Conservation (phyloP, 2,888 invertebrate species). For the Drymonia ruficornis region DNA sequence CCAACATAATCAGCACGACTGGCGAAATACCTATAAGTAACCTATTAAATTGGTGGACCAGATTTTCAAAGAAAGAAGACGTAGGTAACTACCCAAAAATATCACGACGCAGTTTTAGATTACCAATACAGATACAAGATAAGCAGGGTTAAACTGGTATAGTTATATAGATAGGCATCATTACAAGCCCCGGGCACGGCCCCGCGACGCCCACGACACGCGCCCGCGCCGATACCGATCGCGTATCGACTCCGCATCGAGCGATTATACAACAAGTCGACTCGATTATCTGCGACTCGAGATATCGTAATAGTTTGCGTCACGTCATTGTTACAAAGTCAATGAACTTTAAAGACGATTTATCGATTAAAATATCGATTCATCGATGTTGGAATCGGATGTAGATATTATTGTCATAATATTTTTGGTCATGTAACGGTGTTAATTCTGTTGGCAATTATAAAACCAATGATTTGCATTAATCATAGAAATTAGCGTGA, state of each 20-base stretch:
- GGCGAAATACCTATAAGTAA: no score
- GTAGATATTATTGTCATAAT: constrained; percentile 7
- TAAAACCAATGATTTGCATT: background rate
- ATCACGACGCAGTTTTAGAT: no score
- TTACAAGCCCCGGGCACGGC: constrained; percentile 16
- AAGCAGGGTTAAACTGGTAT: background rate
- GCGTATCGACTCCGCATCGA: constrained; percentile 56
- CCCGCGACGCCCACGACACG: constrained; percentile 56
- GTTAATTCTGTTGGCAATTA: background rate
- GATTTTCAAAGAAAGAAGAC: no score
- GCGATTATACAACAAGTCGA: constrained; percentile 62
- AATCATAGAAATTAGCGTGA: background rate
- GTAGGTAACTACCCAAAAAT: no score
- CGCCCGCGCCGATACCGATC: constrained; percentile 48
- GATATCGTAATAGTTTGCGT: constrained; percentile 57
- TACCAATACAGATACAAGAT: no score
- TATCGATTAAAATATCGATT: constrained; percentile 3
- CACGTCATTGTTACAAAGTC: constrained; percentile 46
- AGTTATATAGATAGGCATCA: constrained; percentile 13
- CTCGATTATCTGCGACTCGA: constrained; percentile 46
- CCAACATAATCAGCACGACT: no score
- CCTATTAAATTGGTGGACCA: no score
- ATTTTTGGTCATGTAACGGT: constrained; percentile 1
- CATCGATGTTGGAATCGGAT: background rate
- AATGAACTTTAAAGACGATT: constrained; percentile 38